These are phyloP conservation scores for Acromyrmex echinatior DNA, from an alignment of 1,140 invertebrate genomes.

Conservation along the genomic window DNA sequence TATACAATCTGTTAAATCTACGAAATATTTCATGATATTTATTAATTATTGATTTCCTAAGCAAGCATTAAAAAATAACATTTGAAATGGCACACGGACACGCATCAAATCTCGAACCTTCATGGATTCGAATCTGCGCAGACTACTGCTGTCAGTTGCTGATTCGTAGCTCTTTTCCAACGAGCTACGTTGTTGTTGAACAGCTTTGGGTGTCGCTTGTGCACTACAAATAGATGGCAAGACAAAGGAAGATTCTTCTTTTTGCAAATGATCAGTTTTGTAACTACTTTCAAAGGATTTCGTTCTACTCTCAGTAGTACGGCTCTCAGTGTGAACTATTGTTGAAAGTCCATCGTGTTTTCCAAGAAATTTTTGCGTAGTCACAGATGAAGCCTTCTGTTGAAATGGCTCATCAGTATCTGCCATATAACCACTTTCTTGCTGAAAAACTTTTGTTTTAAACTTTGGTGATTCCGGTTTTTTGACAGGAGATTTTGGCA, in stretches of 20 bases:
- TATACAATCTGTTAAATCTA: conserved; percentile 32
- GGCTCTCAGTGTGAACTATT: conserved; percentile 79
- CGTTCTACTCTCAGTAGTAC: conserved; percentile 80
- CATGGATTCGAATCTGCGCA: conserved; percentile 69
- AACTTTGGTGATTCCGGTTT: conserved; percentile 88
- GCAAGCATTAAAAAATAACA: conserved; percentile 20
- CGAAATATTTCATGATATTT: conserved; percentile 26
- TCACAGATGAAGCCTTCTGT: conserved; percentile 66
- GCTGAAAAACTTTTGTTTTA: conserved; percentile 85
- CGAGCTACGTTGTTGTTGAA: conserved; percentile 76
- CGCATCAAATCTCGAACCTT: conserved; percentile 82
- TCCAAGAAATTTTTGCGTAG: conserved; percentile 75
- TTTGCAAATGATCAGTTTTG: conserved; percentile 78
- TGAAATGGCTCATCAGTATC: conserved; percentile 90
- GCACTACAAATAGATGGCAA: conserved; percentile 1
- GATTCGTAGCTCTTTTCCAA: conserved; percentile 80
- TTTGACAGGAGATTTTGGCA: conserved; percentile 71
- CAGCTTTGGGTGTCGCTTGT: background rate
- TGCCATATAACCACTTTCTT: conserved; percentile 91
- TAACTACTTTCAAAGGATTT: conserved; percentile 81
- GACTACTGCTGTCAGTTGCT: conserved; percentile 62
- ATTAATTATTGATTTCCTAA: conserved; percentile 16
- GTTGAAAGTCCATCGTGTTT: conserved; percentile 81
- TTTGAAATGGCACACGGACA: conserved; percentile 66
- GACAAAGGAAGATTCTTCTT: conserved; percentile 66